phyloP scores from a whole-genome alignment of 2,888 invertebrate genomes.

The Drosophila colorata region DNA sequence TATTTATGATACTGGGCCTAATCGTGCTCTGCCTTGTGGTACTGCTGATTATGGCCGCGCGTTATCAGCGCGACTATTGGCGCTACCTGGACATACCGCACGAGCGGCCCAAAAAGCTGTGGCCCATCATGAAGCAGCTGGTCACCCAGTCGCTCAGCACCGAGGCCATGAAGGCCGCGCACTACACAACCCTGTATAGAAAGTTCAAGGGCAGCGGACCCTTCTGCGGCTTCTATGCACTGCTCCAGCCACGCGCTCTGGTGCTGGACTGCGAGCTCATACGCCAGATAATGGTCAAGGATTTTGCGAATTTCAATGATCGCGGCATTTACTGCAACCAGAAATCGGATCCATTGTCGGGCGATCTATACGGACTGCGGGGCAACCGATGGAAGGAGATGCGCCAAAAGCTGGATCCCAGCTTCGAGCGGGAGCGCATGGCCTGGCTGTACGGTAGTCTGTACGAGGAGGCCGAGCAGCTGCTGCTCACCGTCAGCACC shows the following conservation, averaged over 20 bases:
- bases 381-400: conserved; percentile 84
- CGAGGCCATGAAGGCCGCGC: conserved; percentile 63
- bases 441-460: conserved; percentile 74
- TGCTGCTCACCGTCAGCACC: conserved; percentile 57
- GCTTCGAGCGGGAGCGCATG: conserved; percentile 82
- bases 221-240: conserved; percentile 82
- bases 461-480: conserved; percentile 64
- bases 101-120: conserved; percentile 73
- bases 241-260: conserved; percentile 77
- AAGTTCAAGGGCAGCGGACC: conserved; percentile 80
- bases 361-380: conserved; percentile 84
- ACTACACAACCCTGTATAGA: conserved; percentile 72
- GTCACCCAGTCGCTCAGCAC: conserved; percentile 60
- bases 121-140: conserved; percentile 66
- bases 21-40: conserved; percentile 65
- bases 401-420: conserved; percentile 84
- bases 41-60: conserved; percentile 61
- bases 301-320: conserved; percentile 84
- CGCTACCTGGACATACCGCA: conserved; percentile 79
- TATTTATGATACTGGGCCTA: conserved; percentile 74
- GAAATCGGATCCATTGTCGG: conserved; percentile 84
- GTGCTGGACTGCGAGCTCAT: conserved; percentile 82
- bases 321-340: conserved; percentile 83
- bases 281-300: conserved; percentile 82
- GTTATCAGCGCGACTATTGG: conserved; percentile 82